Conservation (phyloP, 2,888 invertebrate species). For the Ennomos fuscantarius region DNA sequence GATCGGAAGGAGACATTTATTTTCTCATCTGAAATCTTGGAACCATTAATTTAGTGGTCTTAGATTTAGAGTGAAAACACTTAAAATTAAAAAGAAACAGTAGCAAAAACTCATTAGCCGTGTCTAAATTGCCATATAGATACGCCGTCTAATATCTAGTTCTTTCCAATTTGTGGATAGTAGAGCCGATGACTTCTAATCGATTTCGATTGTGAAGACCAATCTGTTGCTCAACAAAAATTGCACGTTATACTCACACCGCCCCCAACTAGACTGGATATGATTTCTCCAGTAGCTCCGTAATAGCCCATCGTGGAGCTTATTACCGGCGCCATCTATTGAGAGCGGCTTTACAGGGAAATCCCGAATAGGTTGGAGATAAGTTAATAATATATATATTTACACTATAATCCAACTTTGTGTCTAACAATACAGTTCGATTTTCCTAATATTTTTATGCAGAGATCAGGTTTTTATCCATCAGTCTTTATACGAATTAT, state of each 20-base stretch:
- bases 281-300: slow-evolving; percentile 70
- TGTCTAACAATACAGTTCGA: slow-evolving; percentile 25
- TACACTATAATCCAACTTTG: slow-evolving; percentile 64
- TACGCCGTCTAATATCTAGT: slow-evolving; percentile 52
- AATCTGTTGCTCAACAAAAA: slow-evolving; percentile 69
- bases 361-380: slow-evolving; percentile 80
- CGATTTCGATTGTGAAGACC: slow-evolving; percentile 69
- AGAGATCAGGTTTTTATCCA: too few species aligned
- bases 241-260: slow-evolving; percentile 61
- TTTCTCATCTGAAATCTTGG: slow-evolving; percentile 8
- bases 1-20: slow-evolving; percentile 14
- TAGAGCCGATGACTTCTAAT: slow-evolving; percentile 64
- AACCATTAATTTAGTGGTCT: background rate
- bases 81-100: background rate
- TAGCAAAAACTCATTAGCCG: slow-evolving; percentile 10
- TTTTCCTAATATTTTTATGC: too few species aligned
- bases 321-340: slow-evolving; percentile 83
- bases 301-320: slow-evolving; percentile 83
- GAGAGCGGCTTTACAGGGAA: slow-evolving; percentile 82
- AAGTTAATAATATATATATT: slow-evolving; percentile 70
- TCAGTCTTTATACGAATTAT: too few species aligned
- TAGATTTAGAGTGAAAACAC: background rate
- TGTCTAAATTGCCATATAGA: slow-evolving; percentile 26
- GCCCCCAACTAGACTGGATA: slow-evolving; percentile 53
- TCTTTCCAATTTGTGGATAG: slow-evolving; percentile 70